Evolutionary conservation across 64 coral and sea anemone species (phyloP).

Genomic region (Hydrozoanthus tunicans): DNA sequence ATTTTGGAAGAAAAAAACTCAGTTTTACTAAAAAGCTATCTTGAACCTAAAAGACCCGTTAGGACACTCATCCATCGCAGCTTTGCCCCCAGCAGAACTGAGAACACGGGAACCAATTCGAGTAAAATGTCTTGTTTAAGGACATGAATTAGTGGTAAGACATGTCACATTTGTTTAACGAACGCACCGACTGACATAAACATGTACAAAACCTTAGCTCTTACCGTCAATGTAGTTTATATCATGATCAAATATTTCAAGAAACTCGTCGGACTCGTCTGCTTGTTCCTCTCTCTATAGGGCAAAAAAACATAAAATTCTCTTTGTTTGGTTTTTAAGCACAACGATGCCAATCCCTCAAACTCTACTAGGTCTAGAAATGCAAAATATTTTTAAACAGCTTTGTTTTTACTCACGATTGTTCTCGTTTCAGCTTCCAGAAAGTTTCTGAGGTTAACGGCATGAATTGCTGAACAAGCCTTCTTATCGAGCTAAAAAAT

Average conservation of each 20-base stretch:
- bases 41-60: too few relatives aligned
- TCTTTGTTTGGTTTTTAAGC: background rate
- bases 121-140: too few relatives aligned
- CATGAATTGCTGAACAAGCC: slow-evolving; percentile 96
- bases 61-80: too few relatives aligned
- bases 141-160: background rate
- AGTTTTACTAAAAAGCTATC: too few relatives aligned
- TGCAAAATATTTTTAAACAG: background rate
- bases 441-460: slow-evolving; percentile 96
- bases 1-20: too few relatives aligned
- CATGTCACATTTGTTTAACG: too few relatives aligned
- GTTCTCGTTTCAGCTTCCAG: slow-evolving; percentile 93
- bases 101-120: background rate
- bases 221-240: slow-evolving; percentile 90
- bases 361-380: too few relatives aligned
- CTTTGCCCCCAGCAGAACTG: too few relatives aligned
- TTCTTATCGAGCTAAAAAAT: slow-evolving; percentile 86
- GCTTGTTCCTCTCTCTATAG: slow-evolving; percentile 92
- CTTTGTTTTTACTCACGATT: slow-evolving; percentile 57
- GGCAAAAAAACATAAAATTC: background rate
- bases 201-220: background rate
- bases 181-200: too few relatives aligned
- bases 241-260: slow-evolving; percentile 85
- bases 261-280: slow-evolving; percentile 97
- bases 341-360: too few relatives aligned